Conservation (phyloP, 2,113 vertebrate species). For the Eurystomus gularis region DNA sequence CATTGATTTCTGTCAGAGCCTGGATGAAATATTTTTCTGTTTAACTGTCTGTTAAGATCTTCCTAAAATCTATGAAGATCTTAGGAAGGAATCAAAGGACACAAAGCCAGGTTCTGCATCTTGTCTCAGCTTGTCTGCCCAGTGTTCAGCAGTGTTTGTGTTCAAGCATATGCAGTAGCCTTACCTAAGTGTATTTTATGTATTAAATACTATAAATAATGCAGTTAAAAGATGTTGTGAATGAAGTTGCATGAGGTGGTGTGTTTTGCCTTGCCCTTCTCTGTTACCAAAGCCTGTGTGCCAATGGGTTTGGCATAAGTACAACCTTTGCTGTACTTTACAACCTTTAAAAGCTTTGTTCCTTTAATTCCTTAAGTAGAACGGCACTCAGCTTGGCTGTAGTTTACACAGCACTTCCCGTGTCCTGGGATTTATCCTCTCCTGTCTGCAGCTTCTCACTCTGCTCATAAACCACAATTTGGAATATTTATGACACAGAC, state of each 20-base stretch:
- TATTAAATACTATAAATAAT: background rate
- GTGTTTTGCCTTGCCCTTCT: background rate
- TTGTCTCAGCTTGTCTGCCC: background rate
- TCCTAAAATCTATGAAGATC: background rate
- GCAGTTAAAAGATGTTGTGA: background rate
- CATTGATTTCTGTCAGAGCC: slow-evolving; percentile 3
- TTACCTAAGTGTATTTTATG: background rate
- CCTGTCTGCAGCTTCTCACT: background rate
- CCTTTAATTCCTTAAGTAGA: slow-evolving; percentile 30
- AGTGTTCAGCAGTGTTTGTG: background rate
- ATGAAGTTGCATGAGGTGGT: background rate
- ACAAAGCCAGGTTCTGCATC: background rate
- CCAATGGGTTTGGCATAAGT: background rate
- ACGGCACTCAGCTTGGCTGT: background rate
- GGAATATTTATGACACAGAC: slow-evolving; percentile 21
- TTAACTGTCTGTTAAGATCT: background rate
- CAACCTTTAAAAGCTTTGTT: slow-evolving; percentile 4
- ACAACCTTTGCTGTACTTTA: background rate
- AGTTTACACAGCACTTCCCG: background rate
- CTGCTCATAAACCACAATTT: slow-evolving; percentile 13
- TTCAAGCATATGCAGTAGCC: accelerated
- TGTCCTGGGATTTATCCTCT: slow-evolving; percentile 29
- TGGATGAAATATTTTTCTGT: background rate
- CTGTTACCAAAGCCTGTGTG: background rate
- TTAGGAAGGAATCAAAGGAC: background rate